Evolutionary conservation across 2,113 vertebrate genomes (phyloP).

Genomic region (Ibidorhyncha struthersii): DNA sequence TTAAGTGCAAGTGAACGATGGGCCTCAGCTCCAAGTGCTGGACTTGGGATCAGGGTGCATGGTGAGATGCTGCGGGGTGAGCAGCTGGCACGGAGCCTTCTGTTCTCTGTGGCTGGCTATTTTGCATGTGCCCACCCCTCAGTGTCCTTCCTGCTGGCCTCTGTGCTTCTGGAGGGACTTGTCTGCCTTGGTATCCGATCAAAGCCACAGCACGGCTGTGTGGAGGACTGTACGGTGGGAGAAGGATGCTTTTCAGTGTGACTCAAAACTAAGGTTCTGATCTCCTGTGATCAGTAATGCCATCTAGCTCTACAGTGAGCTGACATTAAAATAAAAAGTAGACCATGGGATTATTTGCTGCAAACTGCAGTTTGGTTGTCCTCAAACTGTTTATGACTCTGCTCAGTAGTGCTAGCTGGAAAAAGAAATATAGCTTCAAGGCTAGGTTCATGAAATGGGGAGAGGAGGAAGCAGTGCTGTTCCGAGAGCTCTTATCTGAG

Average conservation of each 20-base stretch:
- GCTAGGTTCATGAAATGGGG: not conserved
- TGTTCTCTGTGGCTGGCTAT: not conserved
- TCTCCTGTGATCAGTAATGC: not conserved
- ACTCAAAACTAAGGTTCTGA: not conserved
- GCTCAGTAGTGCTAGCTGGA: not conserved
- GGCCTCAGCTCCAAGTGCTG: not conserved
- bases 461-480: not conserved
- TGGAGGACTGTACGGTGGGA: not conserved
- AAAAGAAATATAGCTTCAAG: not conserved
- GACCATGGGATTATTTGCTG: accelerated
- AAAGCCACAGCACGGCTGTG: not conserved
- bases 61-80: accelerated
- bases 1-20: not conserved
- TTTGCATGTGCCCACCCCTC: not conserved
- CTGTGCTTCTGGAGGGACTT: not conserved
- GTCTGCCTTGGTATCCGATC: not conserved
- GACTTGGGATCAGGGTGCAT: not conserved
- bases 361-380: not conserved
- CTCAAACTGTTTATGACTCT: not conserved
- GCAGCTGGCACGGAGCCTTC: not conserved
- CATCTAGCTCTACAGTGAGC: not conserved
- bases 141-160: not conserved
- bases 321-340: not conserved
- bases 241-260: not conserved
- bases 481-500: not conserved